Base-by-base conservation (phyloP, 2,113 vertebrate species). In the Chaenogobius annularis region DNA sequence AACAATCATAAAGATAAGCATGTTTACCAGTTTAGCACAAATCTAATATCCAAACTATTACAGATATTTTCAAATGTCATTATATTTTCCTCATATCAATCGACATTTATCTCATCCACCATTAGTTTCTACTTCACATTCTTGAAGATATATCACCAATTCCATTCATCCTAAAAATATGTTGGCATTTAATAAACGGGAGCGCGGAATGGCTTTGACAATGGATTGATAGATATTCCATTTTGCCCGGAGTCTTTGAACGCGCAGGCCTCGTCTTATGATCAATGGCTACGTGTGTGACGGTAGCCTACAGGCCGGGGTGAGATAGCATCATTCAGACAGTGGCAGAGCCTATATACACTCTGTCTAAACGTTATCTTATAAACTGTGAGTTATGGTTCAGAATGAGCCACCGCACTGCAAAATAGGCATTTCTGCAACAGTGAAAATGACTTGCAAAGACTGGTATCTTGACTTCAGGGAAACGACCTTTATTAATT, bases 191-290 rank as follows among this genome's bases (percentile, higher is more conserved):
- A 79, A 79, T 83, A 75, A 74, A 71, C 40, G 54, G 26, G 7
- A 20, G 66, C 73, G 56, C 61, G 23, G 12, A 26, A 5, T 11
- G 61, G 76, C 48, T 64, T 70, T 70, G 66, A 66, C 73, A 77
- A 83, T 37, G 64, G 61, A 75, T 70, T 79, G 83, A 88, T 61
- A 17, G 58, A 61, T 19, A 17, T 61, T 26, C 58, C 26, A 35
- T 61, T 61, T 17, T 17, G 58, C 75, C 74, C 78, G 72, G 66
- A 68, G 83, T 77, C 82, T 75, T 73, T 74, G 5, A 44, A 67
- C 76, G 44, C 76, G 80, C 73, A 37, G 26, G 67, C 6, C 50
- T 56, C 65, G 48, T 22, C 56, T 65, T 59, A 63, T 68, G 26
- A 63, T 73, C 59, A 72, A 61, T 61, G 58, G 14, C 12, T 68